Conservation (phyloP, 2,797 vertebrate genomes). For the Momotus momota region DNA sequence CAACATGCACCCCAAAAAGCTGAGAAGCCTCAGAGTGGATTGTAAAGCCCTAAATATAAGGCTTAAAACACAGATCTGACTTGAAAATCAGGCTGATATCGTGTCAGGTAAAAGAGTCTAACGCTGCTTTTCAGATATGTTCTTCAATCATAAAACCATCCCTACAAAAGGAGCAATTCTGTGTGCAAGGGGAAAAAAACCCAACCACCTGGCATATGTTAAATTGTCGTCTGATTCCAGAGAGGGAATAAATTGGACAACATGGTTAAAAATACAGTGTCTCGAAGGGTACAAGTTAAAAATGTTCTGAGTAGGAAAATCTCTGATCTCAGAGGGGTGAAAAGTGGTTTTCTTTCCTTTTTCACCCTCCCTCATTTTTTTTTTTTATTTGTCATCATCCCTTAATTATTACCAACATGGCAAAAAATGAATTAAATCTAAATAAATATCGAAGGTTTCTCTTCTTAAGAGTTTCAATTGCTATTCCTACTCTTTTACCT, state of each 20-base stretch:
- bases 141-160: background rate
- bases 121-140: background rate
- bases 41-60: background rate
- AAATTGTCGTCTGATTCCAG: constrained; percentile 2
- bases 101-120: constrained; percentile 33
- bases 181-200: background rate
- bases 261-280: background rate
- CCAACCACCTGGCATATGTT: background rate
- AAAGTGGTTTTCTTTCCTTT: background rate
- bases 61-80: background rate
- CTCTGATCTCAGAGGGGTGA: background rate
- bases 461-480: constrained; percentile 91
- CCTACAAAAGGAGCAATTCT: background rate
- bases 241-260: constrained; percentile 11
- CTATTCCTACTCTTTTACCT: constrained; percentile 94
- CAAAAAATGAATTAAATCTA: constrained; percentile 78
- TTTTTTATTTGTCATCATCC: constrained; percentile 40
- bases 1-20: background rate
- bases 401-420: constrained; percentile 76
- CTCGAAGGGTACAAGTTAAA: constrained; percentile 22
- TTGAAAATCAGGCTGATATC: background rate
- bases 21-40: background rate
- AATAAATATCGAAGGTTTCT: constrained; percentile 89
- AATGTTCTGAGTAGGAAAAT: constrained; percentile 38
- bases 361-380: fast-evolving